Evolutionary conservation across 2,888 invertebrate species (phyloP), one percentile per base, ranked within the genome.

Genomic region (Hirtodrosophila cameraria): DNA sequence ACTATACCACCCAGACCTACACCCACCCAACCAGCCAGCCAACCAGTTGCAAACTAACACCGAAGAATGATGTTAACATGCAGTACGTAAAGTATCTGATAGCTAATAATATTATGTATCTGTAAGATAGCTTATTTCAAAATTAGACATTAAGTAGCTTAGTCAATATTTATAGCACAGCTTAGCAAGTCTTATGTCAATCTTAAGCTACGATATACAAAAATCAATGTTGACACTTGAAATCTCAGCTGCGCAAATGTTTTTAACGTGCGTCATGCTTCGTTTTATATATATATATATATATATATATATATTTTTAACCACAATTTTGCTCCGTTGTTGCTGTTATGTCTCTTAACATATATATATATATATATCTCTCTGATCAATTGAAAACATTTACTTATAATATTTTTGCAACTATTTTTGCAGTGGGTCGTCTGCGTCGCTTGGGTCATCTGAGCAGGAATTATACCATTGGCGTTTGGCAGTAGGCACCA

Each of bases 401-500:
- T 31, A 23, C 42, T 78, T 53, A 82, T 57, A 9, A 9, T 5
- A 16, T n/a, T 31, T 52, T 39, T 35, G 7, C 15, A n/a, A 38
- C 13, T 13, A 35, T 55, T 69, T 63, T 80, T 77, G 9, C 83
- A 91, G 91, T 75, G 87, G 90, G 90, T 75, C 96, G 96, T 90
- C 92, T 94, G 91, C 94, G 94, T 89, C 95, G 96, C 90, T 92
- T 94, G 93, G 95, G 95, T 91, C 94, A 94, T 91, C 94, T 94
- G 92, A 94, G 94, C 78, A 94, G 95, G 91, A 96, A 96, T 92
- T 95, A 95, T 92, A 94, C 95, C 89, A 95, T 95, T 91, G 96
- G 96, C 70, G 75, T 83, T 60, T 88, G 87, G 85, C 89, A 89
- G 75, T 89, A 86, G 74, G 15, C 52, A 25, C 5, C 55, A 25